phyloP scores from a whole-genome alignment of 2,113 vertebrate genomes.

The Pituophis catenifer region DNA sequence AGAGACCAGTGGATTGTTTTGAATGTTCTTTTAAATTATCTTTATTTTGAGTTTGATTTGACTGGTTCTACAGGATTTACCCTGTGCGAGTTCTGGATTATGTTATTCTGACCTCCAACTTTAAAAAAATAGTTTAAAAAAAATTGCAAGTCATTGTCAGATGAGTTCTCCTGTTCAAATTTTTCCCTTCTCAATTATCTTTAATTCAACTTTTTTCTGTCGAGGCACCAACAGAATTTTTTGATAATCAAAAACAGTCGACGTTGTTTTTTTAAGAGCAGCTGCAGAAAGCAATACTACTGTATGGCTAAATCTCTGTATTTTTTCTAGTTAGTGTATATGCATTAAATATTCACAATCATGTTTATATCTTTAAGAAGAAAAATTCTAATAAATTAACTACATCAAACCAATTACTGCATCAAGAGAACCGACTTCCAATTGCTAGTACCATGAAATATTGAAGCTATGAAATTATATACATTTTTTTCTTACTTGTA shows the following conservation, averaged over 20 bases:
- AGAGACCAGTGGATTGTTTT: not conserved
- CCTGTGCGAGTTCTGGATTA: not conserved
- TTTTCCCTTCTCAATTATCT: not conserved
- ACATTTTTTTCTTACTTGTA: not conserved
- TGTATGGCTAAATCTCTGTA: not conserved
- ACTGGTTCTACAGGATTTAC: not conserved
- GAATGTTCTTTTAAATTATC: not conserved
- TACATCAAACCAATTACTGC: not conserved
- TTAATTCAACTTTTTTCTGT: not conserved
- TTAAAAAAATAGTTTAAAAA: not conserved
- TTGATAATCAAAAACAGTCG: accelerated
- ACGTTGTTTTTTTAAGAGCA: not conserved
- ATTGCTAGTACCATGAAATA: not conserved
- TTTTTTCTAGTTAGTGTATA: not conserved
- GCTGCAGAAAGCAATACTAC: not conserved
- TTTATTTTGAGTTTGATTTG: not conserved
- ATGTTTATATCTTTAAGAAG: not conserved
- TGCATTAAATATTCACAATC: not conserved
- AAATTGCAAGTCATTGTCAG: not conserved
- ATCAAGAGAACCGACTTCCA: not conserved
- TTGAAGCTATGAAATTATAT: not conserved
- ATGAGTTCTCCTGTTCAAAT: not conserved
- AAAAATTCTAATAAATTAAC: not conserved
- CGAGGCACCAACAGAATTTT: not conserved
- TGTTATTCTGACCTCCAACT: not conserved